Evolutionary conservation across 2,888 invertebrate species (phyloP), one percentile per base, ranked within the genome.

Genomic region (Clanis bilineata): DNA sequence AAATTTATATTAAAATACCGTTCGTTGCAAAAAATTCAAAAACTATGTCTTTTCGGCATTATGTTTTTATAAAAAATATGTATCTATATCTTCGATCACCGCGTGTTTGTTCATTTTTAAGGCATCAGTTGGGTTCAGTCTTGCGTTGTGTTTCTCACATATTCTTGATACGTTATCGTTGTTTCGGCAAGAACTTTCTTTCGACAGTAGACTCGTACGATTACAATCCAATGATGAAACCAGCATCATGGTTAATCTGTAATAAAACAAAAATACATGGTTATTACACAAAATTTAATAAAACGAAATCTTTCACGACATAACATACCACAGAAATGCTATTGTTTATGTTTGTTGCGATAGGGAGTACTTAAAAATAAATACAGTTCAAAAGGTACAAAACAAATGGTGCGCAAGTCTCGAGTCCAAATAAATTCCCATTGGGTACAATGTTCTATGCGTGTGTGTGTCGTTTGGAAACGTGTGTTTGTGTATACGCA

Each of bases 211-310:
- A 69, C 69, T 64, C 65, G 62, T 73, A 67, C 67, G 68, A 66
- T 72, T 74, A 67, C 68, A 63, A 62, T 67, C 69, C 71, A 71
- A 75, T 76, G 76, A 76, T 73, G 71, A 74, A 71, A 78, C 73
- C 80, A 85, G 78, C 89, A 88, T 90, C 78, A 85, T 90, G 84
- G 65, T 80, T 73, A 73, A 82, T 78, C 90, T 90, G 86, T 10
- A 85, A 89, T 73, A 71, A 81, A 72, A 70, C 1, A 56, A 76
- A 69, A 72, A 63, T 58, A 63, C n/a, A n/a, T n/a, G n/a, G 64
- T 58, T 61, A 51, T 58, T 63, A 43, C 59, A 61, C 4, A 47
- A n/a, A 25, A 32, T 56, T 56, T 9, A 3, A 12, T 39, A 39
- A 39, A 39, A 39, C 5, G 7, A 5, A 18, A 5, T 15, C 41